A percentile compares a stretch with the other conserved stretches of the same genome.
Evolutionary conservation across 2,797 vertebrate species (phyloP).

Genomic region (Anisognathus igniventris): DNA sequence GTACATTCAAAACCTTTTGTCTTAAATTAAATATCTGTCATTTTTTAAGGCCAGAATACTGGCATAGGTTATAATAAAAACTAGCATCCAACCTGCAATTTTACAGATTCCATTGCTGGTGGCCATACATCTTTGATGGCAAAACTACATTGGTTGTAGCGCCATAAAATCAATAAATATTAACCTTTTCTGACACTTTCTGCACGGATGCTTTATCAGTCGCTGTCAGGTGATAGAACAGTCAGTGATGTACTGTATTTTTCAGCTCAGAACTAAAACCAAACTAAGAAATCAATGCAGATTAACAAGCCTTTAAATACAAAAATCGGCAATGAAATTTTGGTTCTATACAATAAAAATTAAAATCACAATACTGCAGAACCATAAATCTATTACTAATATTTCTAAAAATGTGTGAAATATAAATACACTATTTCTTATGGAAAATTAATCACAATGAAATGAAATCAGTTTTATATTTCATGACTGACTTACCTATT

Average conservation of each 20-base stretch:
- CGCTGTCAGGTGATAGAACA: conserved; percentile 72
- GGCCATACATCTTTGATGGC: conserved; percentile 73
- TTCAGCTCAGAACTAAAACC: conserved; percentile 65
- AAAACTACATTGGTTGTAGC: conserved; percentile 73
- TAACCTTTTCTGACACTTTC: conserved; percentile 79
- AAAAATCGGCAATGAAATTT: conserved; percentile 59
- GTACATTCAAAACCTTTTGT: conserved; percentile 47
- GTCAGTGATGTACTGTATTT: conserved; percentile 69
- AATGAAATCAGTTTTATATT: not conserved
- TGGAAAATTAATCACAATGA: not conserved
- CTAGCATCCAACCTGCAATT: conserved; percentile 56
- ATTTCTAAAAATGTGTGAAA: not conserved
- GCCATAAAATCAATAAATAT: conserved; percentile 79
- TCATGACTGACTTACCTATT: not conserved
- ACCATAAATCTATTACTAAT: not conserved
- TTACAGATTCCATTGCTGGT: conserved; percentile 71
- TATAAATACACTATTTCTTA: not conserved
- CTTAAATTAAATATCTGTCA: conserved; percentile 69
- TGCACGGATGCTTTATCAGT: conserved; percentile 73
- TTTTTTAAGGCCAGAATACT: conserved; percentile 57
- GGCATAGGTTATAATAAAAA: conserved; percentile 67
- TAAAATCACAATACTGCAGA: not conserved
- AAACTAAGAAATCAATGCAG: conserved; percentile 71
- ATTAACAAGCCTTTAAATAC: conserved; percentile 70
- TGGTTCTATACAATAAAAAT: conserved; percentile 11